Conservation (phyloP, 2,113 vertebrate genomes). For the Tringa solitaria region DNA sequence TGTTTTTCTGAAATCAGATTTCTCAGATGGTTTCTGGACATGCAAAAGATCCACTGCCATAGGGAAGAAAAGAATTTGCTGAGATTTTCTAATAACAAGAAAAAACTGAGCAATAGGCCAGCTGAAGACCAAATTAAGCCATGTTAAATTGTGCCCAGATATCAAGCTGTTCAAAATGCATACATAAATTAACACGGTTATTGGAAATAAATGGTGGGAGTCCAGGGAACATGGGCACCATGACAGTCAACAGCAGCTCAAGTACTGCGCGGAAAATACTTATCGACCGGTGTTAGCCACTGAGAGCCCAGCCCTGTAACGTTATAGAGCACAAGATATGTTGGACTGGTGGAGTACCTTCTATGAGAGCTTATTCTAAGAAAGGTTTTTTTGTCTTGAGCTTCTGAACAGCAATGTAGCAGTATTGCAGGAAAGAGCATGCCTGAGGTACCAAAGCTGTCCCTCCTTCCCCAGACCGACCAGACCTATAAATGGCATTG, state of each 20-base stretch:
- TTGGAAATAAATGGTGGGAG: background rate
- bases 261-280: background rate
- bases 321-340: background rate
- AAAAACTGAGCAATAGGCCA: background rate
- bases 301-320: background rate
- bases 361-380: background rate
- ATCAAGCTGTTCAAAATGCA: background rate
- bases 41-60: background rate
- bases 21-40: background rate
- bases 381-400: background rate
- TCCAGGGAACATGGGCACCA: background rate
- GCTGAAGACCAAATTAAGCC: background rate
- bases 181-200: background rate
- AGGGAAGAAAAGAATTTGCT: background rate
- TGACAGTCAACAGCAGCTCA: accelerated
- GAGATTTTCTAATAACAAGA: background rate
- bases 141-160: background rate
- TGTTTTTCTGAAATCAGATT: background rate
- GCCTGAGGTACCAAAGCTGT: background rate
- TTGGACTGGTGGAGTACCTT: background rate
- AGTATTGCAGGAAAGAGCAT: background rate
- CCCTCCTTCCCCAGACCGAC: background rate
- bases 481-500: background rate
- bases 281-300: background rate
- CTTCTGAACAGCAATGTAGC: background rate